Base-by-base conservation (phyloP, 2,113 vertebrate species). In the Asarcornis scutulata region DNA sequence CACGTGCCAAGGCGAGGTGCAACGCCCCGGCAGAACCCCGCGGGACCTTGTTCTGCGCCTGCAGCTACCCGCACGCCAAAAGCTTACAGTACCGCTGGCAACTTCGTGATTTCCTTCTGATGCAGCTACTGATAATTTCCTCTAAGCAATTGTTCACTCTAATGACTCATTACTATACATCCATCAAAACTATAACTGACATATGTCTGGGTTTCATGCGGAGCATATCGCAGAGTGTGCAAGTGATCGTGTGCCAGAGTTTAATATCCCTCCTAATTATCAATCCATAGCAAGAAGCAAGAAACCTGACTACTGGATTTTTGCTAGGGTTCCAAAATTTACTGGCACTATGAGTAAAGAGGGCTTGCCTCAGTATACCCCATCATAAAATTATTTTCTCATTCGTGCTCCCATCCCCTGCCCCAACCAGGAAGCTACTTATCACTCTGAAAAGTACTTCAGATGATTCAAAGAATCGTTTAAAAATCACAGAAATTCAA, bases 51-150 rank as follows among this genome's bases (percentile, higher is more conserved):
- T 60, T 21, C 36, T 58, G 67, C 2, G 11, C 96, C 92, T 92
- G 86, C 52, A 88, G 94, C 86, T 81, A 77, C 12, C 59, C 46
- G 71, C 22, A 72, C 79, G 22, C 56, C 66, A 78, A 62, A 91
- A 89, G 71, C 78, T 88, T 42, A 76, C 31, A 69, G 69, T 11
- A 93, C n/a, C 92, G 31, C 72, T 72, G 78, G 68, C 86, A 94
- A 79, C 53, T 76, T 87, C 83, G 75, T 82, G 64, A 83, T 73
- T 86, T 60, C 90, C 79, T n/a, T 58, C 50, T 73, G 66, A 94
- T 82, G 58, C 80, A 95, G 83, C 66, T 72, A 76, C 69, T 73
- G 86, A 60, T 94, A 81, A 76, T 68, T 44, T 92, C 62, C 83
- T 86, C 76, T 73, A 73, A 73, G 62, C 53, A 44, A 72, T 66